Conservation (phyloP, 1,140 invertebrate species). For the Phortica variegata region DNA sequence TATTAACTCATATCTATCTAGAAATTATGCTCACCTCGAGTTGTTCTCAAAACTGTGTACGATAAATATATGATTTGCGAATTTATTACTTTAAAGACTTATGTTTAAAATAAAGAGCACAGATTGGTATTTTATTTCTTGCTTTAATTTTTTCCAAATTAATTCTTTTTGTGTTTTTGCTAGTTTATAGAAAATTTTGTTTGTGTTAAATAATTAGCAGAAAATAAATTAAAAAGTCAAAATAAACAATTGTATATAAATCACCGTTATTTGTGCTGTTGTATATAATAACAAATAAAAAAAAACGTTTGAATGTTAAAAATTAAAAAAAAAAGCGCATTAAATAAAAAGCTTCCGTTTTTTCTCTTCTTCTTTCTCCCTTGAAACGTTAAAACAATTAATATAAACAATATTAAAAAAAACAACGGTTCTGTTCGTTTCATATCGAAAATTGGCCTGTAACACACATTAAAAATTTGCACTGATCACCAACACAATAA, state of each 20-base stretch:
- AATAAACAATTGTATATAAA: neutral
- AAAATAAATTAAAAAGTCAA: neutral
- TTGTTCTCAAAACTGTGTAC: too few relatives aligned
- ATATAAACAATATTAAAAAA: conserved; percentile 23
- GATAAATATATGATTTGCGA: too few relatives aligned
- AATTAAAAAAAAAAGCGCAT: conserved; percentile 24
- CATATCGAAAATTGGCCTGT: conserved; percentile 20
- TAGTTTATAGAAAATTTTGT: conserved; percentile 13
- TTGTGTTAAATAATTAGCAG: too few relatives aligned
- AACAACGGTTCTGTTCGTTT: conserved; percentile 39
- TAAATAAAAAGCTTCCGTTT: conserved; percentile 43
- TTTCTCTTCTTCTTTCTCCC: conserved; percentile 58
- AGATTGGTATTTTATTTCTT: neutral
- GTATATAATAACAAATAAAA: neutral
- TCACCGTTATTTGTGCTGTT: conserved; percentile 5
- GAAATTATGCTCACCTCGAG: too few relatives aligned
- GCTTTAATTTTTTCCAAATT: conserved; percentile 1
- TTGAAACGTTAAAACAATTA: conserved; percentile 49
- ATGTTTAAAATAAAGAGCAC: too few relatives aligned
- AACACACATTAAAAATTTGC: too few relatives aligned
- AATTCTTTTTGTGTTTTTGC: conserved; percentile 9
- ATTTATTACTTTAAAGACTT: too few relatives aligned
- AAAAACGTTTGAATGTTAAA: conserved; percentile 8
- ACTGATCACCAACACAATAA: conserved; percentile 13
- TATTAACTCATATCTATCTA: too few relatives aligned